These are phyloP conservation scores for Carettochelys insculpta DNA, from an alignment of 2,113 vertebrate genomes.

Conservation along the genomic window DNA sequence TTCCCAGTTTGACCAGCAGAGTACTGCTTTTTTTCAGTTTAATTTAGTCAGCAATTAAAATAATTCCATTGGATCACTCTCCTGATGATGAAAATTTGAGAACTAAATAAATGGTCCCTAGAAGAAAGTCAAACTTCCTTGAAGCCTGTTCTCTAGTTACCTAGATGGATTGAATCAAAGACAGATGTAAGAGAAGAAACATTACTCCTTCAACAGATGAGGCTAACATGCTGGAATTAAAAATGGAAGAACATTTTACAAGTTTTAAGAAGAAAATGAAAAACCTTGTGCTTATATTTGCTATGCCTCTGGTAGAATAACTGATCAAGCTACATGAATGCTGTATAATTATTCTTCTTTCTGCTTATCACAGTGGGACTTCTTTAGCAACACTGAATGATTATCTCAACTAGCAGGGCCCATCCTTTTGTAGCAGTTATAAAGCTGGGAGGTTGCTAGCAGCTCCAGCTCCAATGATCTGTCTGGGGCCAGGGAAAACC, in stretches of 20 bases:
- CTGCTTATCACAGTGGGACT: neutral
- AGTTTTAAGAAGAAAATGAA: neutral
- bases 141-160: neutral
- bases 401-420: no score
- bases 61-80: neutral
- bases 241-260: fast-evolving
- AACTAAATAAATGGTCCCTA: neutral
- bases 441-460: no score
- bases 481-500: no score
- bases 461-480: no score
- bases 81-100: neutral
- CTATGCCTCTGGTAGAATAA: neutral
- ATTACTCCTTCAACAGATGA: neutral
- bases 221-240: neutral
- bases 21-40: neutral
- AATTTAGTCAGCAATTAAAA: neutral
- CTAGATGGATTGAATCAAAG: neutral
- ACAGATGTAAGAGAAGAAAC: neutral
- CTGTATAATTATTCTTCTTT: neutral
- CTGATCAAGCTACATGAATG: neutral
- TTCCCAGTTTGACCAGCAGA: neutral
- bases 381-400: neutral
- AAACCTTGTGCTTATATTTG: neutral
- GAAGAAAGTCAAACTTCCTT: neutral
- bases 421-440: no score